These are phyloP conservation scores for Amitus sp. DNA, from an alignment of 2,888 invertebrate genomes.

Conservation along the genomic window DNA sequence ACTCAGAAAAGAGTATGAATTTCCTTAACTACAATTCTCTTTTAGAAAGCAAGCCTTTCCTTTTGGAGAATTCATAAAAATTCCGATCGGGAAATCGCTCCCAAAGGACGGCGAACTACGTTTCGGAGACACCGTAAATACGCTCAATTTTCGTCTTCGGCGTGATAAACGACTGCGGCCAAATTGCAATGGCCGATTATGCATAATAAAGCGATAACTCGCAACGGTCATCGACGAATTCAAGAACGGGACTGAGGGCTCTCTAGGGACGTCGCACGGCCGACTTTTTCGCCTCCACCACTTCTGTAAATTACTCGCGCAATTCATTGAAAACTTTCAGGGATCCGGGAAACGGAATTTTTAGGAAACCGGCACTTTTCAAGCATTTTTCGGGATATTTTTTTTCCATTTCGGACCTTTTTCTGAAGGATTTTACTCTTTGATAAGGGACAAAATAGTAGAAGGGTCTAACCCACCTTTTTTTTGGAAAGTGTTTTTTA, in stretches of 20 bases:
- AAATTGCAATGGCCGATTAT: constrained; percentile 16
- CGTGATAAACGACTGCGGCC: constrained; percentile 7
- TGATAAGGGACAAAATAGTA: too few species aligned
- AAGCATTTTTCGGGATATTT: too few species aligned
- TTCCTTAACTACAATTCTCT: too few species aligned
- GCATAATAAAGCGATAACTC: constrained; percentile 38
- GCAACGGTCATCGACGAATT: constrained; percentile 29
- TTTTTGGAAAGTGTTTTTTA: too few species aligned
- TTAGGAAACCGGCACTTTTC: too few species aligned
- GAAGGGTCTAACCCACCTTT: too few species aligned
- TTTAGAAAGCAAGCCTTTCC: too few species aligned
- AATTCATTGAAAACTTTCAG: constrained; percentile 23
- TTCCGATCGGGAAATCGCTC: not conserved
- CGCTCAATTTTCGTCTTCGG: constrained; percentile 20
- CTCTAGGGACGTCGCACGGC: constrained; percentile 15
- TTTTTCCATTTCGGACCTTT: too few species aligned
- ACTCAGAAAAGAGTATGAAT: not conserved
- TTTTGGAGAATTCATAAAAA: not conserved
- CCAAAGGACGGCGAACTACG: not conserved
- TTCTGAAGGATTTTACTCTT: too few species aligned
- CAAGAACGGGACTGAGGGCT: constrained; percentile 10
- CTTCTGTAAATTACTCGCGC: constrained; percentile 30
- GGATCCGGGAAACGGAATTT: too few species aligned
- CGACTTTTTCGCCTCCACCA: not conserved
- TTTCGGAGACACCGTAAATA: constrained; percentile 6